Evolutionary conservation across 92 coral and sea anemone species (phyloP).

Genomic region (Epizoanthus stellaris): DNA sequence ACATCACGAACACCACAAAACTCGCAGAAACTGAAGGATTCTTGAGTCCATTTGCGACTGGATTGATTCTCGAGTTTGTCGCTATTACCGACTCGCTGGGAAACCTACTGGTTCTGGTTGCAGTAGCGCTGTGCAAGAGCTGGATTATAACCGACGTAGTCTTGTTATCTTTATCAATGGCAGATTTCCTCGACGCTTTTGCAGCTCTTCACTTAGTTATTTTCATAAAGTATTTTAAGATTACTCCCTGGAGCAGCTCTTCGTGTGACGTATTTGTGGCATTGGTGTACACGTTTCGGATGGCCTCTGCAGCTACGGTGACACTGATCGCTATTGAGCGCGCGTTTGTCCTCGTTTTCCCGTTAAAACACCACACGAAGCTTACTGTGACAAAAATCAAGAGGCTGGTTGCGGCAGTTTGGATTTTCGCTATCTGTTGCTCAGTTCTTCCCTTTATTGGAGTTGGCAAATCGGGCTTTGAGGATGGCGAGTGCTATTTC

Average conservation of each 20-base stretch:
- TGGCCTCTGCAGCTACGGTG: slow-evolving; percentile 80
- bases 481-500: slow-evolving; percentile 54
- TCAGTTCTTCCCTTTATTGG: slow-evolving; percentile 71
- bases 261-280: slow-evolving; percentile 68
- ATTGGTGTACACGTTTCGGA: slow-evolving; percentile 70
- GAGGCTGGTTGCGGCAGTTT: slow-evolving; percentile 62
- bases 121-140: slow-evolving; percentile 70
- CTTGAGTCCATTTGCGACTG: slow-evolving; percentile 66
- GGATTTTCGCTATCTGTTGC: slow-evolving; percentile 70
- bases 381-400: slow-evolving; percentile 56
- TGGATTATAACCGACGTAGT: slow-evolving; percentile 82
- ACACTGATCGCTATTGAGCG: slow-evolving; percentile 82
- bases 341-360: slow-evolving; percentile 63
- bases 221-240: slow-evolving; percentile 75
- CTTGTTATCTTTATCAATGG: slow-evolving; percentile 78
- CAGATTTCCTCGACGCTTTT: slow-evolving; percentile 85
- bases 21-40: not conserved
- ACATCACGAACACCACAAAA: slow-evolving; percentile 21
- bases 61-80: slow-evolving; percentile 72
- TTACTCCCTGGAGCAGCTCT: slow-evolving; percentile 66
- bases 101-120: slow-evolving; percentile 76
- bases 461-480: slow-evolving; percentile 74
- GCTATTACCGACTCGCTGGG: slow-evolving; percentile 69
- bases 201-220: slow-evolving; percentile 79
- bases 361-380: slow-evolving; percentile 72